Conservation (phyloP, 2,888 invertebrate genomes). For the Taphrorychus bicolor region DNA sequence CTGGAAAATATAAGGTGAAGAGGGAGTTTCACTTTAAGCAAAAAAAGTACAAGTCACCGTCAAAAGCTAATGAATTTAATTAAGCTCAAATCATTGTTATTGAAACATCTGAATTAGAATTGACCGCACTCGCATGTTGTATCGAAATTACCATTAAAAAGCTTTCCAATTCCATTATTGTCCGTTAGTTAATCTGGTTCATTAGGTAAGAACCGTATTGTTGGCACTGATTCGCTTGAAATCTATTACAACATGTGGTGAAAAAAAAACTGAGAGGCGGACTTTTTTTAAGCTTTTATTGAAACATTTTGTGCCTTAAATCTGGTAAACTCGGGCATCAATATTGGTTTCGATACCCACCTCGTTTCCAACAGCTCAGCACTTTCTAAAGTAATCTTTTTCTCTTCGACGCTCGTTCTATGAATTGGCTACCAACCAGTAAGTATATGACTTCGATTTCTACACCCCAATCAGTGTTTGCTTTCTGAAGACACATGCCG, state of each 20-base stretch:
- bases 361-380: constrained; percentile 74
- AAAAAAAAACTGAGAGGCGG: not conserved
- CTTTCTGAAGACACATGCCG: too few relatives aligned
- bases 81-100: constrained; percentile 28
- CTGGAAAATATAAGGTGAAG: too few relatives aligned
- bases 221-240: constrained; percentile 9
- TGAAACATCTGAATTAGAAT: constrained; percentile 22
- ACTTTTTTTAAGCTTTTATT: not conserved
- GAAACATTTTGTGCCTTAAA: constrained; percentile 11
- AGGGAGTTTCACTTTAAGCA: not conserved
- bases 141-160: constrained; percentile 24
- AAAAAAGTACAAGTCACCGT: constrained; percentile 33
- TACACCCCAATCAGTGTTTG: too few relatives aligned
- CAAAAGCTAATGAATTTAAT: constrained; percentile 34
- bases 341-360: constrained; percentile 78
- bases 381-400: constrained; percentile 86
- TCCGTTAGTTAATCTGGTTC: constrained; percentile 24
- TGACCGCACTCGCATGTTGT: constrained; percentile 16
- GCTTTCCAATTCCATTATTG: constrained; percentile 30
- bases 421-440: constrained; percentile 90
- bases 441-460: constrained; percentile 75
- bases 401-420: constrained; percentile 95
- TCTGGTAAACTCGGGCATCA: constrained; percentile 49
- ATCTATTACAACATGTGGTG: not conserved
- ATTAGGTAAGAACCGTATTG: constrained; percentile 27